Conservation (phyloP, 1,140 invertebrate genomes). For the Ips nitidus region DNA sequence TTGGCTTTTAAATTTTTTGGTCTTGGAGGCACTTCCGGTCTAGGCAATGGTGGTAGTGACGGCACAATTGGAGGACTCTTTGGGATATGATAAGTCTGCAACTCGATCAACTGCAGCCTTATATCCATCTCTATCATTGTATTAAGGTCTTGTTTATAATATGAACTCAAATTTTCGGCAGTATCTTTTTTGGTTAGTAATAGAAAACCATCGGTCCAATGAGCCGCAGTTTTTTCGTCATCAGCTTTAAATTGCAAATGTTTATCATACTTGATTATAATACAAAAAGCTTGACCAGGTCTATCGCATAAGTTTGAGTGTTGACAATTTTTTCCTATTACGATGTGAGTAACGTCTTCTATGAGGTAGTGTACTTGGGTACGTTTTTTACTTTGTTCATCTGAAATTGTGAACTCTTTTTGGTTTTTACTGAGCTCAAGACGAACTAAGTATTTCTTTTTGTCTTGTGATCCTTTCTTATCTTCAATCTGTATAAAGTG, state of each 20-base stretch:
- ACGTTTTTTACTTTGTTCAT: conserved; percentile 20
- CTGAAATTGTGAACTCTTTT: conserved; percentile 35
- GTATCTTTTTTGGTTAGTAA: conserved; percentile 42
- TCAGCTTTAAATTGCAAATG: conserved; percentile 42
- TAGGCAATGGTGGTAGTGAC: conserved; percentile 31
- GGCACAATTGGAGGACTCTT: conserved; percentile 44
- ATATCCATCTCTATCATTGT: conserved; percentile 46
- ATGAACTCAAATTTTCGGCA: conserved; percentile 35
- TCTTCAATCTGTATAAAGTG: conserved; percentile 36
- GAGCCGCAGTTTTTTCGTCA: conserved; percentile 40
- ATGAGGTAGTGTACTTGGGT: not conserved
- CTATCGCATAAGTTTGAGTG: conserved; percentile 32
- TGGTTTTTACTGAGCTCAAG: conserved; percentile 40
- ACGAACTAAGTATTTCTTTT: conserved; percentile 9
- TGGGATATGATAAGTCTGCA: conserved; percentile 47
- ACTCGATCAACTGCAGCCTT: conserved; percentile 45
- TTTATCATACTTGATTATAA: conserved; percentile 40
- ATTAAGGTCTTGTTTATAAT: conserved; percentile 44
- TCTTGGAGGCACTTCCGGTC: conserved; percentile 39
- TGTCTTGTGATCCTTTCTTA: conserved; percentile 10
- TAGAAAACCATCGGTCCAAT: conserved; percentile 46
- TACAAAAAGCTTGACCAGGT: conserved; percentile 38
- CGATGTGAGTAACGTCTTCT: conserved; percentile 43
- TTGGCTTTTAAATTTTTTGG: not conserved
- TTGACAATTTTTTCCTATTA: conserved; percentile 41